A percentile compares a stretch with the other conserved stretches of the same genome.
These are phyloP conservation scores for Glaucopsyche alexis DNA, from an alignment of 2,888 invertebrate species.

Conservation along the genomic window DNA sequence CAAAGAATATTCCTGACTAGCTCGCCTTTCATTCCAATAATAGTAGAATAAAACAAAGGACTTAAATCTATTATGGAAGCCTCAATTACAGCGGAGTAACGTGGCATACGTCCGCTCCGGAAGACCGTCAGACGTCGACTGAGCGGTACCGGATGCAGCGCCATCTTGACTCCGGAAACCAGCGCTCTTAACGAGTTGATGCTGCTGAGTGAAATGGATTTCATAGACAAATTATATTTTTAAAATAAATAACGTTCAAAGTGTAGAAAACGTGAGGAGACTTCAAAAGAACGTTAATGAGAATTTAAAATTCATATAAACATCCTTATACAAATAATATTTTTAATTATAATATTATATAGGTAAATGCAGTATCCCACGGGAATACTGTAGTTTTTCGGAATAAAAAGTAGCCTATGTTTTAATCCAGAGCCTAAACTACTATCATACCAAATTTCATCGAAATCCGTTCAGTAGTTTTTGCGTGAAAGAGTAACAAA, in stretches of 20 bases:
- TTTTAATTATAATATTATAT: not conserved
- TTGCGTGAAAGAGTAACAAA: no score
- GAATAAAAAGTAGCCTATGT: no score
- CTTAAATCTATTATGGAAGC: conserved; percentile 35
- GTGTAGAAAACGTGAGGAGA: not conserved
- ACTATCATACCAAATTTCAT: no score
- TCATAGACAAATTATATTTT: conserved; percentile 1
- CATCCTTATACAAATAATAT: not conserved
- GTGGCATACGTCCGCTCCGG: conserved; percentile 44
- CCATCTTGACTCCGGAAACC: conserved; percentile 46
- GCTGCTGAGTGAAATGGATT: conserved; percentile 33
- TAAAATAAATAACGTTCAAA: conserved; percentile 1
- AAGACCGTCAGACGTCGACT: conserved; percentile 45
- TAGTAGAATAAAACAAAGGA: conserved; percentile 11
- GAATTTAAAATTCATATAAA: no score
- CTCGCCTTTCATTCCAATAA: not conserved
- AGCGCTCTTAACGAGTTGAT: conserved; percentile 46
- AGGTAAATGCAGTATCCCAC: no score
- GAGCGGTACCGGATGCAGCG: conserved; percentile 44
- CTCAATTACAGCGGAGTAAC: conserved; percentile 38
- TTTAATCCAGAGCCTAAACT: no score
- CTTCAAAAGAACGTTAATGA: not conserved
- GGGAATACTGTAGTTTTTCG: no score
- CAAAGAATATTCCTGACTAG: not conserved
- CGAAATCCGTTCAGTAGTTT: no score